phyloP scores from a whole-genome alignment of 2,888 invertebrate species.

The Pecten maximus region DNA sequence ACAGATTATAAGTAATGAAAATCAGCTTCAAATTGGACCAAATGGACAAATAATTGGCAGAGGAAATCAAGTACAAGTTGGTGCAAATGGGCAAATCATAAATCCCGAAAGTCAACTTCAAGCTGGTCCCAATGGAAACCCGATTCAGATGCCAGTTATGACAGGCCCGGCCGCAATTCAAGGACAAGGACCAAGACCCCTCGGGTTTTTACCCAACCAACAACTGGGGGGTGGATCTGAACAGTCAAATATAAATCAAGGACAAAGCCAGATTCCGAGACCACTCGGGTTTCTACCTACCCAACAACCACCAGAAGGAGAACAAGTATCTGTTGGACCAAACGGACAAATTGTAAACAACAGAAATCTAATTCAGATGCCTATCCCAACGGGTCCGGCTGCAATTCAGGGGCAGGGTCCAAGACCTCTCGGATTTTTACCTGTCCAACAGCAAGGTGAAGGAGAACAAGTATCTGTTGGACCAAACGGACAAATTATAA shows the following conservation, averaged over 20 bases:
- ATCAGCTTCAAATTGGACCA: background rate
- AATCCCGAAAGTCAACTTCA: background rate
- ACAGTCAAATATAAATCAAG: too few relatives aligned
- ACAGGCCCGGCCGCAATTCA: background rate
- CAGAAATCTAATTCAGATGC: background rate
- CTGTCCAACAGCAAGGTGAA: background rate
- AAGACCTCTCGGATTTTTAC: conserved; percentile 3
- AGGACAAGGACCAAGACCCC: conserved; percentile 13
- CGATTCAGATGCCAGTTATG: background rate
- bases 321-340: background rate
- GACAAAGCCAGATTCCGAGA: too few relatives aligned
- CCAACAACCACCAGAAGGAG: background rate
- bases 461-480: background rate
- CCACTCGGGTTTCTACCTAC: too few relatives aligned
- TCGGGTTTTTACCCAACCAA: background rate
- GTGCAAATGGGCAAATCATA: background rate
- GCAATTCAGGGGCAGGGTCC: background rate
- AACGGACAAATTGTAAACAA: background rate
- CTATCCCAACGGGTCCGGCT: background rate
- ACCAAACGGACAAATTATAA: background rate
- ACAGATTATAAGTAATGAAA: background rate
- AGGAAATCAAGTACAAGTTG: background rate
- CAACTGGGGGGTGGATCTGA: background rate
- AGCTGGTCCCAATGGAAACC: background rate
- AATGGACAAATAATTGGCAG: conserved; percentile 2